Percentiles rank a stretch among this genome's conserved stretches.
phyloP scores from a whole-genome alignment of 2,113 vertebrate genomes.

The rabbit (Oryctolagus cuniculus) region mOryCun1.1 NC_091442.1:1453501-1454000 shows the following conservation, averaged over 20 bases:
- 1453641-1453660: too few relatives aligned
- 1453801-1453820: background rate
- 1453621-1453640: too few relatives aligned
- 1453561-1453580: background rate
- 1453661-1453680: too few relatives aligned
- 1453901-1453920: background rate
- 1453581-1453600: fast-evolving
- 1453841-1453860: too few relatives aligned
- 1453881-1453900: background rate
- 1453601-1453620: fast-evolving
- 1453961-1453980: too few relatives aligned
- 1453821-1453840: background rate
- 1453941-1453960: too few relatives aligned
- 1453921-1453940: background rate
- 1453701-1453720: background rate
- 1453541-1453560: background rate
- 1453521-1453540: too few relatives aligned
- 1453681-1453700: too few relatives aligned
- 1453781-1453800: fast-evolving
- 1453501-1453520: background rate
- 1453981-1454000: too few relatives aligned
- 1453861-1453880: background rate
- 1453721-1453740: too few relatives aligned
- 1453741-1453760: fast-evolving
- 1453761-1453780: fast-evolving